Base-by-base conservation (phyloP, 2,113 vertebrate genomes). In the Lamprotornis superbus region DNA sequence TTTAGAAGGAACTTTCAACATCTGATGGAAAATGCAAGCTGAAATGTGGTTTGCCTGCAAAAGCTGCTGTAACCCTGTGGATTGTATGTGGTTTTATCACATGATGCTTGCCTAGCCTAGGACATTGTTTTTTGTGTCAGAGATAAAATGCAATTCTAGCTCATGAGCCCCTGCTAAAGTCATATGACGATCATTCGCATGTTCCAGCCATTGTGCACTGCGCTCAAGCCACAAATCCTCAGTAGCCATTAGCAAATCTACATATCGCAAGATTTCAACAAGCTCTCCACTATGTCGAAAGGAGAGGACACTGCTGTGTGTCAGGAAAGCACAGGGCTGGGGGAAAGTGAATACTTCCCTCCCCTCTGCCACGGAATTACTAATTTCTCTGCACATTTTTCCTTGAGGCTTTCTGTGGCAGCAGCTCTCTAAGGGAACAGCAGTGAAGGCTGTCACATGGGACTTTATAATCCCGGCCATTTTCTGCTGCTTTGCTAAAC, bases 131-230 rank as follows among this genome's bases (percentile, higher is more conserved):
- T 98, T 97, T 98, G 92, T 97, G 93, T 97, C 91, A 97, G 95
- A 95, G 96, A 95, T 96, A 98, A 98, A 98, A 98, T 97, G 97
- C 97, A 98, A 92, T 98, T 96, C 97, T 97, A 52, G 97, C 98
- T 99, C 98, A 98, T 98, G 97, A 98, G 98, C 98, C 99, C 96
- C 97, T 81, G 78, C 97, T 97, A 95, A 97, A 98, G 98, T 99
- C 98, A 98, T 98, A 98, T 99, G 98, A 98, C 98, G 97, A 93
- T 89, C 87, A 97, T 97, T 98, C 98, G 98, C 98, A 98, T 98
- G 98, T 96, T 98, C 97, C 97, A 97, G 95, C 96, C 96, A 98
- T 98, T 98, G 98, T 98, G 97, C 96, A 92, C 97, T 98, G 94
- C 96, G 93, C 83, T 90, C 83, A 53, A 84, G 89, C 84, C 91